Base-by-base conservation (phyloP, 1,140 invertebrate species). In the Heliconius eleuchia region DNA sequence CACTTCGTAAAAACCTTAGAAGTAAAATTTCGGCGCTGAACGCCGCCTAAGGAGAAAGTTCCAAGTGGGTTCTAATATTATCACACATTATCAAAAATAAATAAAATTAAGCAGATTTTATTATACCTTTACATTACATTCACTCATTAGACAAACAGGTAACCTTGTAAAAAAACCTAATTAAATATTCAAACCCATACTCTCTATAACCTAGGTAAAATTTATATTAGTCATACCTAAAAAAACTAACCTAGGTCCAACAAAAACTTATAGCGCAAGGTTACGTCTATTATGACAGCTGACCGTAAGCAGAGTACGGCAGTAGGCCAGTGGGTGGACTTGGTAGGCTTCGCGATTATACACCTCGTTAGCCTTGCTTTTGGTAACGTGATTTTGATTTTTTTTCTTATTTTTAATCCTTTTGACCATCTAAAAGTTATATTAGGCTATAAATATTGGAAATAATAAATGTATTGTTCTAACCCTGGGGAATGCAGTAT, bases 311-410 rank as follows among this genome's bases (percentile, higher is more conserved):
- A 30, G n/a, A 23, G 23, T 34, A 3, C 30, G 30, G 30, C 30
- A 34, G 30, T 34, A 34, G 30, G 30, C 30, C 30, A 34, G 30
- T 34, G 30, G 30, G 30, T 86, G 88, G 85, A 71, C 77, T 66
- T 71, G 76, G 82, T 83, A 57, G 89, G 89, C 89, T 91, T 91
- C 89, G 78, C 79, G 74, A 84, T 87, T 82, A 84, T 76, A 83
- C 83, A 83, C 78, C 82, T 86, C 88, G 81, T 87, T 90, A 84
- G 66, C 73, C 37, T 19, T 71, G 78, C 76, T 71, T 71, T 80
- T 74, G 74, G 23, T 27, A 66, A 27, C 60, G 60, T 66, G 23
- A 66, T 66, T 66, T 66, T 30, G n/a, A 23, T n/a, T 9, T 16
- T n/a, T 23, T 57, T 18, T 66, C 34, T 66, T 30, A 27, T 30